Percentiles rank a stretch among this genome's conserved stretches.
These are phyloP conservation scores for Lithophane socia DNA, from an alignment of 2,888 invertebrate species.

Conservation along the genomic window DNA sequence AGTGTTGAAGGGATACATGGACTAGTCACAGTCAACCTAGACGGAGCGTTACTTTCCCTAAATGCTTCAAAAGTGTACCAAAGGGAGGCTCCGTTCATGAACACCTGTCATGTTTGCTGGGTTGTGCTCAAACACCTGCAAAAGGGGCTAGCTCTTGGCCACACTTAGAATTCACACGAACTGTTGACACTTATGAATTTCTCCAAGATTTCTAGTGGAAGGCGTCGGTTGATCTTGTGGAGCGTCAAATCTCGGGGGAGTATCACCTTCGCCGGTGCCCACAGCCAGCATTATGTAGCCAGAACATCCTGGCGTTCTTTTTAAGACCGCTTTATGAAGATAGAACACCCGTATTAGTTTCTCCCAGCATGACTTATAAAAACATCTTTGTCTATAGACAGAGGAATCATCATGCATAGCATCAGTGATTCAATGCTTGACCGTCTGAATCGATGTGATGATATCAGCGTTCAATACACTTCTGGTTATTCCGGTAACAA, in stretches of 20 bases:
- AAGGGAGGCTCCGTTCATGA: background rate
- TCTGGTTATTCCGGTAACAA: background rate
- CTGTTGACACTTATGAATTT: background rate
- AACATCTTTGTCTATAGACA: background rate
- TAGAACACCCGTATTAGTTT: background rate
- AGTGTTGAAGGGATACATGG: background rate
- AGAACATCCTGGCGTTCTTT: background rate
- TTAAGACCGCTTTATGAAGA: background rate
- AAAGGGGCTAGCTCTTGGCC: background rate
- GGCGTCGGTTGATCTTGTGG: background rate
- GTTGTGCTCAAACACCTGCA: background rate
- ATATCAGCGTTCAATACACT: background rate
- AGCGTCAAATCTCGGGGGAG: background rate
- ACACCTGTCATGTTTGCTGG: background rate
- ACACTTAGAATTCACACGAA: background rate
- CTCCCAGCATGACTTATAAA: background rate
- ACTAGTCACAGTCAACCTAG: background rate
- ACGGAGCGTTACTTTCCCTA: background rate
- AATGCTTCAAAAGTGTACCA: background rate
- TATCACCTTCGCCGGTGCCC: background rate
- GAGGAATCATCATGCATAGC: background rate
- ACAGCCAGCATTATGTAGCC: background rate
- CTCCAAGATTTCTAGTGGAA: background rate
- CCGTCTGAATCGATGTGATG: background rate
- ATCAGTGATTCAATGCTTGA: background rate